Base-by-base conservation (phyloP, 2,113 vertebrate genomes). In the Tupaia tana region DNA sequence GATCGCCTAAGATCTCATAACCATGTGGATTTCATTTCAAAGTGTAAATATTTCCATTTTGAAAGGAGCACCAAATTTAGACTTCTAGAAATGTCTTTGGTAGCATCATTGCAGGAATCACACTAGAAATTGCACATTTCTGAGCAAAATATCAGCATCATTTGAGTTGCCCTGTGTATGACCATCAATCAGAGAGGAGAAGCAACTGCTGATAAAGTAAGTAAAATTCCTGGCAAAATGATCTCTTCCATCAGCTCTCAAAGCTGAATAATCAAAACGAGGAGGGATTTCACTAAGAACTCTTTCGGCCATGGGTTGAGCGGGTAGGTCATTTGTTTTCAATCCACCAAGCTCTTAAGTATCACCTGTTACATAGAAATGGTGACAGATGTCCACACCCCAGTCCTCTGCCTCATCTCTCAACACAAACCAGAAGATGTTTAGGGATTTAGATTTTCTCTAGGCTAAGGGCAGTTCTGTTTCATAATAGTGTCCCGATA, bases 1-100 rank as follows among this genome's bases (percentile, higher is more conserved):
- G 58, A 69, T 85, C 29, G 43, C 0, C 79, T 93, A 81, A 64
- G 89, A n/a, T 89, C 34, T 67, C 20, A 54, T 73, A 66, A 59
- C 52, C 61, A 0, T 69, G 58, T 69, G 54, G 78, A 83, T 71
- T 83, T 84, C 61, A 24, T 85, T 10, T 77, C 92, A 61, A 91
- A 94, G 84, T 71, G 9, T 58, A 74, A 69, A 86, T 70, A 52
- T 91, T 89, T 96, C 77, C 59, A 78, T 87, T 94, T 92, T 80
- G 54, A 91, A 97, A 92, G 75, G 69, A 82, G 56, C 66, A 78
- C 22, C 85, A 88, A 69, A 78, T 90, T 83, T 87, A 74, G 78
- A 61, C 18, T 80, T 83, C 6, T 89, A 66, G 34, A 87, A 58
- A 24, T 34, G 2, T 82, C 85, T 71, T 90, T 85, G 93, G 27